Evolutionary conservation across 2,888 invertebrate genomes (phyloP), one percentile per base, ranked within the genome.

Genomic region (Sarcophaga subvicina): DNA sequence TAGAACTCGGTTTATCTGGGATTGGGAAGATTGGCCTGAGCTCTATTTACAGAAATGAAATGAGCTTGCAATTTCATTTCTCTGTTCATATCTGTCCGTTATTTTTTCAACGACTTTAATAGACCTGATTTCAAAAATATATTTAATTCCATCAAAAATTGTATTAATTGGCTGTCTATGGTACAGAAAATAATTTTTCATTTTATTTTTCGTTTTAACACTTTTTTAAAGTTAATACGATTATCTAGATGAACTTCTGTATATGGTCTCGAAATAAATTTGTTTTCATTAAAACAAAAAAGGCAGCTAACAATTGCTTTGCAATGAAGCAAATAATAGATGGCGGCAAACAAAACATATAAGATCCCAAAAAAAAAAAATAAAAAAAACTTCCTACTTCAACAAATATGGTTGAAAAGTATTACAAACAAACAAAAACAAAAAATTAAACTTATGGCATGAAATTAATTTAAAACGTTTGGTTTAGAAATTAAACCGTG

Each of bases 301-400:
- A 54, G 4, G 54, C 12, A 4, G 4, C 14, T 3, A 14, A 12
- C 8, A 54, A 54, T 17, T 54, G 54, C 54, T 54, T 49, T 37
- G 5, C 12, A 54, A 54, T 17, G 5, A 54, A 14, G 10, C 14
- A 54, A 12, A 54, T 49, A 49, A 49, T 14, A 49, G 49, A 49
- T 14, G 49, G 11, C 14, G 49, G 49, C 14, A 54, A 17, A 17
- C 0, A 17, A 12, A 54, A 17, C 14, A 67, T 8, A 37, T 8
- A 37, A 37, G 2, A 37, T 27, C 5, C 27, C 0, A 1, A 37
- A 8, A 37, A 20, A 37, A 10, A 25, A 79, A 69, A 71, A n/a
- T n/a, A n/a, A 22, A 22, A 22, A 22, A 22, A 22, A 59, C 37
- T 80, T 80, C 80, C 80, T 80, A 72, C 4, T 80, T 72, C 27